phyloP scores from a whole-genome alignment of 2,113 vertebrate species.

The Excalfactoria chinensis region DNA sequence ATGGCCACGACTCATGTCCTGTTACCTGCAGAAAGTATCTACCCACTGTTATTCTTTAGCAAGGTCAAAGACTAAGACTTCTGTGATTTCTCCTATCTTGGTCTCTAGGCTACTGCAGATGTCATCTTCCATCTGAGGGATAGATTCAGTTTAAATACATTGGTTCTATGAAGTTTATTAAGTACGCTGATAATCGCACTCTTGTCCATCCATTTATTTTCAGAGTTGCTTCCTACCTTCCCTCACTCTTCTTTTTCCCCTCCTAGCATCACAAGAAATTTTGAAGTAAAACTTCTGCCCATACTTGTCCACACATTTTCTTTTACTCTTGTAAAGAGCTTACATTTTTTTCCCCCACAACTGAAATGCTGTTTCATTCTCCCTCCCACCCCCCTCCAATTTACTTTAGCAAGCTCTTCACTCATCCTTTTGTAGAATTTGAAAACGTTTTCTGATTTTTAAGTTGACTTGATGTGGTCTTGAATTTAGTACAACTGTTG shows the following conservation, averaged over 20 bases:
- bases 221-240: not conserved
- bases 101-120: not conserved
- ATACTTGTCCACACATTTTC: not conserved
- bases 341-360: not conserved
- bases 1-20: not conserved
- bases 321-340: not conserved
- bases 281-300: not conserved
- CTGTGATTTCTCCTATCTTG: not conserved
- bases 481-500: not conserved
- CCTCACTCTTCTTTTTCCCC: not conserved
- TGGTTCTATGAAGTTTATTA: not conserved
- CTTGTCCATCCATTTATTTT: not conserved
- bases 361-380: not conserved
- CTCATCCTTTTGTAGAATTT: not conserved
- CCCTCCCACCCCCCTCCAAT: rapidly evolving
- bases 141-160: not conserved
- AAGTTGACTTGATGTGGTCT: not conserved
- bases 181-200: not conserved
- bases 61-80: not conserved
- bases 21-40: not conserved
- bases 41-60: not conserved
- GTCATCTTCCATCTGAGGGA: not conserved
- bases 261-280: not conserved
- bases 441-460: not conserved
- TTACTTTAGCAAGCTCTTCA: not conserved